Evolutionary conservation across 1,140 invertebrate species (phyloP).

Genomic region (Leptestheria dahalacensis): DNA sequence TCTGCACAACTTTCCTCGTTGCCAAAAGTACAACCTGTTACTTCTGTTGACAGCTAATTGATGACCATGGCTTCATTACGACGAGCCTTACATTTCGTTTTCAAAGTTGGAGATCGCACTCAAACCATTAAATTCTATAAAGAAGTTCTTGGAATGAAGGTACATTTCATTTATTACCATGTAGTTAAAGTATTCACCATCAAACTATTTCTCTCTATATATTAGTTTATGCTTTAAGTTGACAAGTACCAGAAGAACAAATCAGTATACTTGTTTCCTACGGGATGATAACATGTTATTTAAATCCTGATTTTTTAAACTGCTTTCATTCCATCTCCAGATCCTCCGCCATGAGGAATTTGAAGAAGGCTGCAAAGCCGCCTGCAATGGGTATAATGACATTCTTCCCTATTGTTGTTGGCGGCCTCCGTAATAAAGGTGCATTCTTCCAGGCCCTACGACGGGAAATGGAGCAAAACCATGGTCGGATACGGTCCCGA

Average conservation of each 20-base stretch:
- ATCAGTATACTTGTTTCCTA: no score
- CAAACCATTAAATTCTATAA: conserved; percentile 73
- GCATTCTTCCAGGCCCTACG: conserved; percentile 84
- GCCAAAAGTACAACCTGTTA: no score
- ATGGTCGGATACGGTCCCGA: conserved; percentile 97
- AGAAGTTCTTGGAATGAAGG: conserved; percentile 86
- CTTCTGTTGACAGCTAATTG: background rate
- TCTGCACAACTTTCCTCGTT: no score
- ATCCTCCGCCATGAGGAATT: conserved; percentile 94
- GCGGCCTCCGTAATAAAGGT: no score
- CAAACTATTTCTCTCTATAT: no score
- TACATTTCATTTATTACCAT: conserved; percentile 26
- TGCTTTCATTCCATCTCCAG: conserved; percentile 30
- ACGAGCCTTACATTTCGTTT: conserved; percentile 83
- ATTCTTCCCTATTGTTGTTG: background rate
- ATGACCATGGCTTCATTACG: conserved; percentile 22
- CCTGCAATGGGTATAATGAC: conserved; percentile 78
- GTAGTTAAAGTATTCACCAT: background rate
- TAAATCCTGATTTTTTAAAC: no score
- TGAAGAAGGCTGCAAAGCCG: conserved; percentile 82
- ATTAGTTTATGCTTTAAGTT: no score
- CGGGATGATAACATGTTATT: no score
- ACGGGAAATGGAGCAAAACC: conserved; percentile 96
- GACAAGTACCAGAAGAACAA: no score
- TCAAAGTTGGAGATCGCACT: conserved; percentile 78